These are phyloP conservation scores for Chrysomallon squamiferum DNA, from an alignment of 1,140 invertebrate genomes.

Conservation along the genomic window DNA sequence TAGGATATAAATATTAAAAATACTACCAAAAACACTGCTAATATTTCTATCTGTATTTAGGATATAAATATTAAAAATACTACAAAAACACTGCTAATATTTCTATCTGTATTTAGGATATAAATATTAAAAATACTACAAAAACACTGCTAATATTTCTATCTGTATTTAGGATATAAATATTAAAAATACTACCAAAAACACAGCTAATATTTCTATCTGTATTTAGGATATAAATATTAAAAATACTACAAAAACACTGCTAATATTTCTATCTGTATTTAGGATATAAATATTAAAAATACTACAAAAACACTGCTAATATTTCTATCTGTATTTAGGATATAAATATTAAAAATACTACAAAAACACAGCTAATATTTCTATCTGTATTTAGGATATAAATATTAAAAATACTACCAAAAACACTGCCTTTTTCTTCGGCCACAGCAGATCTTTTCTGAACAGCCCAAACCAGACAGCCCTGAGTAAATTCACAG, in stretches of 20 bases:
- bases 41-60: too few species aligned
- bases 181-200: not conserved
- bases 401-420: not conserved
- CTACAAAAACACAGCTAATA: not conserved
- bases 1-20: too few species aligned
- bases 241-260: not conserved
- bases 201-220: not conserved
- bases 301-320: not conserved
- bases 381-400: not conserved
- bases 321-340: not conserved
- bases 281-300: not conserved
- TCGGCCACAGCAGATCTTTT: conserved; percentile 11
- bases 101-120: too few species aligned
- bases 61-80: too few species aligned
- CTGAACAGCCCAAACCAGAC: not conserved
- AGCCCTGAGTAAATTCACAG: conserved; percentile 4
- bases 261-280: too few species aligned
- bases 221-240: too few species aligned
- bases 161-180: not conserved
- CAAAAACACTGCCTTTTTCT: not conserved
- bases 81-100: too few species aligned
- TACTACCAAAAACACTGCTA: too few species aligned
- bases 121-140: too few species aligned
- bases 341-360: not conserved
- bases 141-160: not conserved